Conservation (phyloP, 1,140 invertebrate species). For the Venustaconcha ellipsiformis region DNA sequence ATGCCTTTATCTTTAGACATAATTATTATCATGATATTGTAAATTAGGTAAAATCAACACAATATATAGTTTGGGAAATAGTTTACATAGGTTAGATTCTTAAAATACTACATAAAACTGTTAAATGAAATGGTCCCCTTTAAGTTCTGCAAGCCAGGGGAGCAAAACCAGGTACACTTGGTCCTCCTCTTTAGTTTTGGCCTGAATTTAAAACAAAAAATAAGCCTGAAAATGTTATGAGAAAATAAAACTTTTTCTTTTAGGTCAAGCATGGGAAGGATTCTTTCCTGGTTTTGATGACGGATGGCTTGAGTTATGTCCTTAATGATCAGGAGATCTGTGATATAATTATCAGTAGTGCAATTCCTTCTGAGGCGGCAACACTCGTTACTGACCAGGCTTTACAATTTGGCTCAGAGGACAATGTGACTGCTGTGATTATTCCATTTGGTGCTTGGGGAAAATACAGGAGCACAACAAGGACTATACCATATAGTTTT, state of each 20-base stretch:
- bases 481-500: slow-evolving; percentile 56
- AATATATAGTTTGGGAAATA: not conserved
- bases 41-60: not conserved
- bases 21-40: no score
- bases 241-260: slow-evolving; percentile 22
- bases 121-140: no score
- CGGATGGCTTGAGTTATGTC: slow-evolving; percentile 73
- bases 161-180: no score
- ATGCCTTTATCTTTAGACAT: not conserved
- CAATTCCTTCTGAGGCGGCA: slow-evolving; percentile 70
- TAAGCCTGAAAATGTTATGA: not conserved
- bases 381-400: slow-evolving; percentile 72
- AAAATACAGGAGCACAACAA: slow-evolving; percentile 63
- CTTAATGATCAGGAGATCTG: slow-evolving; percentile 73
- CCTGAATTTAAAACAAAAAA: not conserved
- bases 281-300: slow-evolving; percentile 72
- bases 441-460: slow-evolving; percentile 75
- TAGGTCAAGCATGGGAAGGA: slow-evolving; percentile 73
- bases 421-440: slow-evolving; percentile 73
- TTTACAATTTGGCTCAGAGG: slow-evolving; percentile 73
- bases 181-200: not conserved
- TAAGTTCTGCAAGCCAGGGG: no score
- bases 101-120: no score
- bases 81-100: no score
- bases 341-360: slow-evolving; percentile 69